phyloP scores from a whole-genome alignment of 2,888 invertebrate species.

The Crocallis elinguaria region DNA sequence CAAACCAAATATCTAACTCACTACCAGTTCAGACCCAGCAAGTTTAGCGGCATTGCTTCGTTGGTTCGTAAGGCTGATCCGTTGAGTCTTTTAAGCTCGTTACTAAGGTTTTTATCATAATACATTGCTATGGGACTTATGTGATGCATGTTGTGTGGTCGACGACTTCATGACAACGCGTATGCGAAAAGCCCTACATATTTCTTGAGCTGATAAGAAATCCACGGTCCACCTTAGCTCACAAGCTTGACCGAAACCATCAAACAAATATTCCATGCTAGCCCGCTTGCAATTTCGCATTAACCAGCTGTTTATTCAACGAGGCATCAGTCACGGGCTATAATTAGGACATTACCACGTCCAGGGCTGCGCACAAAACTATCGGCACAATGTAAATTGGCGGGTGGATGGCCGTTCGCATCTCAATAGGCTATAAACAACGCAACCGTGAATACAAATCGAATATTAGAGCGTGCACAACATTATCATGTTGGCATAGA shows the following conservation, averaged over 20 bases:
- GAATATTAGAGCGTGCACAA: conserved; percentile 76
- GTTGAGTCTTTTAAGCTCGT: too few relatives aligned
- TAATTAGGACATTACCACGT: conserved; percentile 61
- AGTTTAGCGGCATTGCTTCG: too few relatives aligned
- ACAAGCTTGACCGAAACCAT: not conserved
- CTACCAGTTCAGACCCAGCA: too few relatives aligned
- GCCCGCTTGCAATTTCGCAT: not conserved
- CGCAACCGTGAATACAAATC: conserved; percentile 80
- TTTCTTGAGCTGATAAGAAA: too few relatives aligned
- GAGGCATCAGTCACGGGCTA: conserved; percentile 35
- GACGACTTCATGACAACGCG: too few relatives aligned
- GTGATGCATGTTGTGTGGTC: too few relatives aligned
- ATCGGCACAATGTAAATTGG: conserved; percentile 73
- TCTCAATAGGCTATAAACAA: conserved; percentile 81
- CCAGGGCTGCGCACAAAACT: conserved; percentile 66
- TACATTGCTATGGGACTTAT: too few relatives aligned
- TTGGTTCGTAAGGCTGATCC: too few relatives aligned
- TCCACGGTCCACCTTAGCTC: too few relatives aligned
- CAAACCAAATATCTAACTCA: too few relatives aligned
- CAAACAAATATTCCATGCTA: not conserved
- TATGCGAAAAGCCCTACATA: too few relatives aligned
- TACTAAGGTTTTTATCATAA: too few relatives aligned
- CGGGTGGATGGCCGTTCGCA: conserved; percentile 71
- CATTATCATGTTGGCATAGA: conserved; percentile 63
- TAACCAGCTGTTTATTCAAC: conserved; percentile 20